phyloP scores from a whole-genome alignment of 2,888 invertebrate genomes.

The Lottia gigantea region DNA sequence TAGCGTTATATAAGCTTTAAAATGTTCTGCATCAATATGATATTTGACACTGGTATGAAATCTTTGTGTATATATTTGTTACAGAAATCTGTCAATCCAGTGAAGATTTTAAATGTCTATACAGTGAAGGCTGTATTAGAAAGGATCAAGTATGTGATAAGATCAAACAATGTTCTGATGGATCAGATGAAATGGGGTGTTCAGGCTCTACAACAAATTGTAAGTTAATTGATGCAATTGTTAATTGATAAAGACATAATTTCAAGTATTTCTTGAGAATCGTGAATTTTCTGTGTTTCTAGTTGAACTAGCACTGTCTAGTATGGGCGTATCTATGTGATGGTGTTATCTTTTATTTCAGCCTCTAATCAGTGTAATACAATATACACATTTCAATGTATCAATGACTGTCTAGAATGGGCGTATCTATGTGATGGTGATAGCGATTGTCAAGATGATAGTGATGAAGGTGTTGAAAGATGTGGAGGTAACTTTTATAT shows the following conservation, averaged over 20 bases:
- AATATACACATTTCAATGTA: neutral
- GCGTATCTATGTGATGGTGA: conserved; percentile 46
- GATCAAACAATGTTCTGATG: conserved; percentile 73
- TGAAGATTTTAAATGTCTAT: conserved; percentile 72
- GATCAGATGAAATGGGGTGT: conserved; percentile 76
- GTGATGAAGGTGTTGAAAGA: conserved; percentile 40
- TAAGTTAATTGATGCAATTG: no score
- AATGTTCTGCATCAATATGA: no score
- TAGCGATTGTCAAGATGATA: conserved; percentile 39
- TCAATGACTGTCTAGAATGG: conserved; percentile 30
- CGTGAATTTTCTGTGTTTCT: no score
- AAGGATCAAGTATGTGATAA: conserved; percentile 69
- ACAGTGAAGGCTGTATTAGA: conserved; percentile 74
- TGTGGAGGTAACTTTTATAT: conserved; percentile 18
- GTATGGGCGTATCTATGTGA: no score
- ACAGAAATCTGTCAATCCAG: no score
- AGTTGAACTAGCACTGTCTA: no score
- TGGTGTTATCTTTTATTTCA: neutral
- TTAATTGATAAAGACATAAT: no score
- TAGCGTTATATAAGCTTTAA: no score
- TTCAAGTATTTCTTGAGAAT: no score
- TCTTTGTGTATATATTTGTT: no score
- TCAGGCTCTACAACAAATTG: neutral
- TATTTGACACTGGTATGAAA: no score
- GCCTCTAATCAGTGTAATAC: neutral